Evolutionary conservation across 1,140 invertebrate genomes (phyloP).

Genomic region (Drosophila busckii): DNA sequence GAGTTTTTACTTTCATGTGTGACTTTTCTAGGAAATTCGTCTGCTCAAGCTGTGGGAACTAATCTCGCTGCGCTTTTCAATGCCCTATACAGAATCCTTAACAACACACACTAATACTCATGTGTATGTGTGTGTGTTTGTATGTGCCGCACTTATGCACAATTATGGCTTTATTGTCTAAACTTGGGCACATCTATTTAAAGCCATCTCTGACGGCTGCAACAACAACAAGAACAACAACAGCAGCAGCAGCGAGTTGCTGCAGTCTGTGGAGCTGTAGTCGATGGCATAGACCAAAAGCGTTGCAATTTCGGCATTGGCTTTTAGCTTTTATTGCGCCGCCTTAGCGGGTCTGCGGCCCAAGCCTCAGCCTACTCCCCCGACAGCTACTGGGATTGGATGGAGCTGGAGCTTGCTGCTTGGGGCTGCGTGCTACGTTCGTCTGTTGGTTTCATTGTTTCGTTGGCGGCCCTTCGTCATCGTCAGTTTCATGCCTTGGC

Average conservation of each 20-base stretch:
- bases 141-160: constrained; percentile 61
- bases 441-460: constrained; percentile 71
- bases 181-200: constrained; percentile 76
- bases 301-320: constrained; percentile 71
- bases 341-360: constrained; percentile 30
- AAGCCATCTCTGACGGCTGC: constrained; percentile 50
- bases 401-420: too few species aligned
- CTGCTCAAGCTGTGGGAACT: constrained; percentile 35
- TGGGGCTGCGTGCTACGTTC: constrained; percentile 44
- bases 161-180: constrained; percentile 77
- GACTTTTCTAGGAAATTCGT: neutral
- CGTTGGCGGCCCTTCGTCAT: constrained; percentile 75
- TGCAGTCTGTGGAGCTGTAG: too few species aligned
- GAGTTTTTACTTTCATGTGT: constrained; percentile 28
- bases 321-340: constrained; percentile 69
- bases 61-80: constrained; percentile 5
- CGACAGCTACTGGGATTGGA: too few species aligned
- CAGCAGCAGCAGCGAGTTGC: constrained; percentile 13
- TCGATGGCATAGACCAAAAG: constrained; percentile 29
- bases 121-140: constrained; percentile 7
- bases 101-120: neutral
- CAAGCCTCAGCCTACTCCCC: neutral
- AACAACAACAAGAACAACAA: neutral
- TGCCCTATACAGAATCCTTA: constrained; percentile 13
- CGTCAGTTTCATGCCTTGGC: constrained; percentile 32